Conservation (phyloP, 2,888 invertebrate genomes). For the Tipula helvola region DNA sequence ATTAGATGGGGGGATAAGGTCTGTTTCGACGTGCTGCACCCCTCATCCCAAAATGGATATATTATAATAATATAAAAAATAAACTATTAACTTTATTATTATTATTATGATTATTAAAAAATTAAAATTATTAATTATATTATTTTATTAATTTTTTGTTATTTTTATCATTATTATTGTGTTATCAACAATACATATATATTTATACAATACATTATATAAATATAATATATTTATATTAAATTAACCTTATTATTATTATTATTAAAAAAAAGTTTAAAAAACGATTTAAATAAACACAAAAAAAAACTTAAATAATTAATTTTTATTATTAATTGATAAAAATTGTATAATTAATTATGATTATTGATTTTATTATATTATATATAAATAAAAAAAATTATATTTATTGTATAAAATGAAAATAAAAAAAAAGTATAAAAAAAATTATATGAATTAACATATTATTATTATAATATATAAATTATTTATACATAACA, state of each 20-base stretch:
- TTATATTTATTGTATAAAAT: constrained; percentile 9
- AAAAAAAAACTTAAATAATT: not conserved
- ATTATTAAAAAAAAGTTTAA: not conserved
- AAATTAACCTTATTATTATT: not conserved
- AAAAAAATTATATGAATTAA: not conserved
- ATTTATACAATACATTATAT: not conserved
- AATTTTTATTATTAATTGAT: not conserved
- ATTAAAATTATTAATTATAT: not conserved
- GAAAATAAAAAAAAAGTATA: not conserved
- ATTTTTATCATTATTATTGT: not conserved
- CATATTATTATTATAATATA: not conserved
- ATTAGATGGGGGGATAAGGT: not conserved
- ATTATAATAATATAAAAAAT: not conserved
- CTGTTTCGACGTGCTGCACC: not conserved
- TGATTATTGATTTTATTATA: constrained; percentile 7
- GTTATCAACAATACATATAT: not conserved
- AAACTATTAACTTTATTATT: not conserved
- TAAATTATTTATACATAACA: not conserved
- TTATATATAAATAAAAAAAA: constrained; percentile 8
- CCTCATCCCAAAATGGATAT: not conserved
- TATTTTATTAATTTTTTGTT: not conserved
- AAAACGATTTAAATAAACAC: not conserved
- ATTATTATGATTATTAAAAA: not conserved
- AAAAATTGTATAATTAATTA: not conserved
- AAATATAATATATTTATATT: constrained; percentile 1